phyloP scores from a whole-genome alignment of 2,888 invertebrate genomes.

The Callosobruchus maculatus region DNA sequence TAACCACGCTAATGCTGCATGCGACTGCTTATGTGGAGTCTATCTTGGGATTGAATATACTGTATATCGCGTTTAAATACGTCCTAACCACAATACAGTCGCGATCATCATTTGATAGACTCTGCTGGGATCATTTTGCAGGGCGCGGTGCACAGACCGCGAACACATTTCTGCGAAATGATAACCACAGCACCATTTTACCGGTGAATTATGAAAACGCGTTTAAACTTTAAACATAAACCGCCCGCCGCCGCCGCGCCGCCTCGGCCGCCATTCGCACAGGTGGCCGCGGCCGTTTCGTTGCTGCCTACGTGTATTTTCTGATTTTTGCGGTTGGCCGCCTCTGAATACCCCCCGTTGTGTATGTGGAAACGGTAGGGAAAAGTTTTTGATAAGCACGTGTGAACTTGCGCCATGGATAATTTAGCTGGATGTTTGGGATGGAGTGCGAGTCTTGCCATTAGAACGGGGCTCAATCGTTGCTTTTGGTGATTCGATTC shows the following conservation, averaged over 20 bases:
- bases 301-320: not conserved
- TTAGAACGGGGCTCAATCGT: too few relatives aligned
- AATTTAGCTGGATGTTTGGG: not conserved
- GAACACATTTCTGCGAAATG: not conserved
- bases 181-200: not conserved
- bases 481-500: too few relatives aligned
- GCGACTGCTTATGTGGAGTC: too few relatives aligned
- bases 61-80: too few relatives aligned
- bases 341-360: not conserved
- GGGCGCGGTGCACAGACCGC: not conserved
- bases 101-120: too few relatives aligned
- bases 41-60: too few relatives aligned
- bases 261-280: too few relatives aligned
- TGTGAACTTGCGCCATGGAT: not conserved
- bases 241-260: too few relatives aligned
- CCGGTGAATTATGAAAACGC: not conserved
- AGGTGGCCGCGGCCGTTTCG: not conserved
- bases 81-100: too few relatives aligned
- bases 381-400: not conserved
- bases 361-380: not conserved
- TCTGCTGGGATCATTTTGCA: too few relatives aligned
- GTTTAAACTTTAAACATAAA: not conserved
- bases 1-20: too few relatives aligned
- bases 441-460: too few relatives aligned
- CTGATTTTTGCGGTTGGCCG: not conserved